A percentile compares a stretch with the other conserved stretches of the same genome.
These are phyloP conservation scores for Anneissia japonica DNA, from an alignment of 35 echinoderm and acorn worm species.

Conservation along the genomic window DNA sequence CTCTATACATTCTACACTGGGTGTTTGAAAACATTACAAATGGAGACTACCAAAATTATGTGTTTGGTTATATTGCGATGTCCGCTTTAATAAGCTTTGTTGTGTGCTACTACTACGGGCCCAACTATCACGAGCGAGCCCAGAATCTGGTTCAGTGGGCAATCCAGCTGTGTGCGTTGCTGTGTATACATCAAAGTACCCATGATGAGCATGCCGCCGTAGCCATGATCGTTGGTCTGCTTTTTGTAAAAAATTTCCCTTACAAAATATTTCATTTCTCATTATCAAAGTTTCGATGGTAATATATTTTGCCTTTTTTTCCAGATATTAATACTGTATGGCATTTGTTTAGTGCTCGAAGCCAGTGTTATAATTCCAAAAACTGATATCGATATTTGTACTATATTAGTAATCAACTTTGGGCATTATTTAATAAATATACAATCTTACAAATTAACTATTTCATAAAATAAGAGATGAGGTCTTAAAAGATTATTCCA, in stretches of 20 bases:
- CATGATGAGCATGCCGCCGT: slow-evolving; percentile 56
- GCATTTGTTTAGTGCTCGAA: too few species aligned
- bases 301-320: not conserved
- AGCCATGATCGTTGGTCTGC: slow-evolving; percentile 48
- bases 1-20: slow-evolving; percentile 55
- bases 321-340: not conserved
- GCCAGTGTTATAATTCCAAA: too few species aligned
- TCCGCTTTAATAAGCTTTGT: slow-evolving; percentile 70
- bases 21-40: slow-evolving; percentile 46
- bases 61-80: slow-evolving; percentile 60
- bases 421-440: too few species aligned
- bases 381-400: too few species aligned
- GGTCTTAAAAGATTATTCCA: too few species aligned
- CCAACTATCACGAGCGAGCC: slow-evolving; percentile 61
- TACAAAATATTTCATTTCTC: not conserved
- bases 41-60: slow-evolving; percentile 52
- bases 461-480: too few species aligned
- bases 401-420: too few species aligned
- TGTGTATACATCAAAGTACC: slow-evolving; percentile 52
- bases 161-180: slow-evolving; percentile 38
- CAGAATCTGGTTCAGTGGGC: slow-evolving; percentile 62
- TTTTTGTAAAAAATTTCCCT: not conserved
- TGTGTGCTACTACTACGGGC: slow-evolving; percentile 93
- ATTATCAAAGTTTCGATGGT: not conserved
- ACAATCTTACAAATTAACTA: too few species aligned